Base-by-base conservation (phyloP, 2,113 vertebrate genomes). In the Pelusios castaneus region DNA sequence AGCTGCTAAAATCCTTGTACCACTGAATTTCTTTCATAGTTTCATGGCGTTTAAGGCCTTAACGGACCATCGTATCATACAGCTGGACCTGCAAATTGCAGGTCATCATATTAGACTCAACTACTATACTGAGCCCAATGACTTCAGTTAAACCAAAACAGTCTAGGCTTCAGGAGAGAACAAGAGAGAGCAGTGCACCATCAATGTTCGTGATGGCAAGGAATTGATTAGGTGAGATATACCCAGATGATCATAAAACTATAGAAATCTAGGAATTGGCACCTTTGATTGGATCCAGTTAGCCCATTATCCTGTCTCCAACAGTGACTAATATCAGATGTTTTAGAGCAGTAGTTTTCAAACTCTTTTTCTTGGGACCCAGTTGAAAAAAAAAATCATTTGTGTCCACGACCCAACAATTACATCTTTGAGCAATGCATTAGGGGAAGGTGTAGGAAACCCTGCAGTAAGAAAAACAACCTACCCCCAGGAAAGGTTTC, bases 1-100 rank as follows among this genome's bases (percentile, higher is more conserved):
- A 5, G 4, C 1, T 49, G 3, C 6, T 5, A 2, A 27, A 9
- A 6, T 55, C 2, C 47, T 6, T 1, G 4, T 56, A 80, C 21
- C 25, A 16, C 79, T 4, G 81, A 56, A 43, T 27, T 1, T 3
- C 80, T 60, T 60, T 29, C 12, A 34, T 34, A 34, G 60, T 67
- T 67, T 67, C 34, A n/a, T 67, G 60, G 34, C n/a, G 34, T 67
- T n/a, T n/a, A 67, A 67, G 60, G 34, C 60, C 34, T 19, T 67
- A 67, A 67, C 7, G 16, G 16, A 9, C 60, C 60, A 67, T 67
- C 16, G n/a, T 31, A 67, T 67, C 60, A 67, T n/a, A 16, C 34
- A 67, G 60, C 8, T 60, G 58, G 58, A 60, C 13, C 58, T 60
- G 6, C 29, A 34, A 14, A 60, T 34, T 3, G 13, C 29, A 31